Conservation (phyloP, 1,140 invertebrate genomes). For the Cherax destructor region DNA sequence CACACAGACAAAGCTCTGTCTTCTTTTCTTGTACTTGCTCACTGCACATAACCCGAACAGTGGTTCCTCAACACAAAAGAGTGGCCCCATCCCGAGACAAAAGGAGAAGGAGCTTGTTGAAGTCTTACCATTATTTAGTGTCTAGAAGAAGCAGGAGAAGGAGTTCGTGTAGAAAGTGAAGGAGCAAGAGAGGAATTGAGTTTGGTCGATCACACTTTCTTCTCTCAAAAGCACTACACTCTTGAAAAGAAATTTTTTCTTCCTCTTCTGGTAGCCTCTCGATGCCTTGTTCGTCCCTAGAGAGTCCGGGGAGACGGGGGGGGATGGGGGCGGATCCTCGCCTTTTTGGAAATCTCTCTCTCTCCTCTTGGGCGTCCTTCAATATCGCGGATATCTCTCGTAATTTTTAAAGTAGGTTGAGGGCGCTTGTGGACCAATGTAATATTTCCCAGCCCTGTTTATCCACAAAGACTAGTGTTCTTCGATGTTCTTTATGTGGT, state of each 20-base stretch:
- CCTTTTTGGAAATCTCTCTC: background rate
- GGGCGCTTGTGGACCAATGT: background rate
- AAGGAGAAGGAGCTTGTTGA: background rate
- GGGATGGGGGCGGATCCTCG: background rate
- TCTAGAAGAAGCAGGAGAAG: background rate
- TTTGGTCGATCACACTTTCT: background rate
- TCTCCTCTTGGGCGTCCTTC: background rate
- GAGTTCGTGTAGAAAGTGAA: no score
- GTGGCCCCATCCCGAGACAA: background rate
- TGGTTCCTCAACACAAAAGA: background rate
- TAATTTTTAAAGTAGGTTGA: background rate
- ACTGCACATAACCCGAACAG: background rate
- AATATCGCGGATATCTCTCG: no score
- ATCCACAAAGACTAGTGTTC: background rate
- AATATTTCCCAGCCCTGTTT: background rate
- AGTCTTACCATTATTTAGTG: background rate
- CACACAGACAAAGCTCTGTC: no score
- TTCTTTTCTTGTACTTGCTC: no score
- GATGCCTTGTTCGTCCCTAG: background rate
- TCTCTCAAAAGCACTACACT: background rate
- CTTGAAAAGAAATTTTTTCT: background rate
- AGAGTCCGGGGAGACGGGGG: no score
- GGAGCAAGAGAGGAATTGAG: no score
- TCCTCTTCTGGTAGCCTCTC: background rate
- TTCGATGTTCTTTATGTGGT: background rate